Conservation (phyloP, 1,140 invertebrate genomes). For the Lineus longissimus region DNA sequence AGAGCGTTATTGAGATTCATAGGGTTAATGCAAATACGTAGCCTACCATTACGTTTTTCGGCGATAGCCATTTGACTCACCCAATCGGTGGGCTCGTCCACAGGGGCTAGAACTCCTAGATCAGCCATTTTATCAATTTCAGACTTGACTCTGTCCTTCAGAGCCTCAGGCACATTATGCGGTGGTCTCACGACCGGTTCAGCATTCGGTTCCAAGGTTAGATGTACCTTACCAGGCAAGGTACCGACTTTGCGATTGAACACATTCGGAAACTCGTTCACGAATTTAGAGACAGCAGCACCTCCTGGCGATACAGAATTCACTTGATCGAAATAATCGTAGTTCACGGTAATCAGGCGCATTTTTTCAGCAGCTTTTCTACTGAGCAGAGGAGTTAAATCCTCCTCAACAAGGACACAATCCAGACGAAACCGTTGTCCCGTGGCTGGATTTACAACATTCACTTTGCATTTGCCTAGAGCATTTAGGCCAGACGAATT, state of each 20-base stretch:
- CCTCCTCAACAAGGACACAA: not conserved
- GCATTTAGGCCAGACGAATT: too few relatives aligned
- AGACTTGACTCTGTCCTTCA: not conserved
- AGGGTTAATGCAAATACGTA: not conserved
- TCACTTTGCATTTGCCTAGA: too few relatives aligned
- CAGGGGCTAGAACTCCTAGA: not conserved
- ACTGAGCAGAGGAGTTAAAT: not conserved
- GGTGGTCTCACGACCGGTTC: not conserved
- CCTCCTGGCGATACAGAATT: not conserved
- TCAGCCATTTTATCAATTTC: not conserved
- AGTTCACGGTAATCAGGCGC: not conserved
- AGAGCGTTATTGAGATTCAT: not conserved
- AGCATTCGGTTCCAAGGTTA: not conserved
- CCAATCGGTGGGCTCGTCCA: not conserved
- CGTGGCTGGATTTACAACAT: not conserved
- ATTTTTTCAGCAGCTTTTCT: conserved; percentile 1
- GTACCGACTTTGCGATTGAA: not conserved
- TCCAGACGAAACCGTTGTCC: not conserved
- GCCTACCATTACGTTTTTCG: not conserved
- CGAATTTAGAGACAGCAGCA: too few relatives aligned
- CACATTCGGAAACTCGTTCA: not conserved
- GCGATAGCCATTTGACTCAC: conserved; percentile 4
- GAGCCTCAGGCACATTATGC: not conserved
- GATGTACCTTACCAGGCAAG: not conserved
- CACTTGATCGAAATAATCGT: not conserved